These are phyloP conservation scores for Pluvianellus socialis DNA, from an alignment of 2,113 vertebrate species.

Conservation along the genomic window DNA sequence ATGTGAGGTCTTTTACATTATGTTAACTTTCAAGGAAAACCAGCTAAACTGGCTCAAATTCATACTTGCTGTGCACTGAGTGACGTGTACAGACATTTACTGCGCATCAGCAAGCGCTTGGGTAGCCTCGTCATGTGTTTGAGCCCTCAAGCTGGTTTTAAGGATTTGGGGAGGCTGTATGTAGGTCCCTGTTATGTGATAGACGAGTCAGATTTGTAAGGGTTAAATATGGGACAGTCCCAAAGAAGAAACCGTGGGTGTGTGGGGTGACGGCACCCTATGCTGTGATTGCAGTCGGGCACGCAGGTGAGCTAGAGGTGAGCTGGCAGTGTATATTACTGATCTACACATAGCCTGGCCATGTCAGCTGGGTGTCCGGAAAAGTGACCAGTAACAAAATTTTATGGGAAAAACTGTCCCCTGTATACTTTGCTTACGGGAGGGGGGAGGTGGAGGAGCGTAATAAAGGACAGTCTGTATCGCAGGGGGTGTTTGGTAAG, in stretches of 20 bases:
- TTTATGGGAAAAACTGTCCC: background rate
- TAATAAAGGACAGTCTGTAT: background rate
- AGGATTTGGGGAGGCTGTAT: background rate
- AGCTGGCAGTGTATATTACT: background rate
- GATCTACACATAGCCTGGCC: background rate
- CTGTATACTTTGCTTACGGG: fast-evolving
- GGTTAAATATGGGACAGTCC: background rate
- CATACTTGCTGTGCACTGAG: background rate
- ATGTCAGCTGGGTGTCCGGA: background rate
- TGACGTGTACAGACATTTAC: background rate
- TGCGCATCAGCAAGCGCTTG: background rate
- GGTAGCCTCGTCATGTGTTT: background rate
- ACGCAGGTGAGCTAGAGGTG: fast-evolving
- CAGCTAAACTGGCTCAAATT: background rate
- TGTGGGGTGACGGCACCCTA: fast-evolving
- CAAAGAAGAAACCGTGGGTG: fast-evolving
- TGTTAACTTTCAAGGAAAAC: background rate
- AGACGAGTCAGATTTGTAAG: background rate
- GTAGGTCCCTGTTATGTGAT: background rate
- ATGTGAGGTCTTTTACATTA: background rate
- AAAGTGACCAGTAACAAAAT: background rate
- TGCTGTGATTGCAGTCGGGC: background rate
- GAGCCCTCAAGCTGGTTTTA: background rate
- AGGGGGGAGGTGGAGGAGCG: background rate
- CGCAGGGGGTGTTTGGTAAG: background rate